These are phyloP conservation scores for Hydractinia symbiolongicarpus DNA, from an alignment of 30 jellyfish, hydroid and myxozoan species.

Conservation along the genomic window DNA sequence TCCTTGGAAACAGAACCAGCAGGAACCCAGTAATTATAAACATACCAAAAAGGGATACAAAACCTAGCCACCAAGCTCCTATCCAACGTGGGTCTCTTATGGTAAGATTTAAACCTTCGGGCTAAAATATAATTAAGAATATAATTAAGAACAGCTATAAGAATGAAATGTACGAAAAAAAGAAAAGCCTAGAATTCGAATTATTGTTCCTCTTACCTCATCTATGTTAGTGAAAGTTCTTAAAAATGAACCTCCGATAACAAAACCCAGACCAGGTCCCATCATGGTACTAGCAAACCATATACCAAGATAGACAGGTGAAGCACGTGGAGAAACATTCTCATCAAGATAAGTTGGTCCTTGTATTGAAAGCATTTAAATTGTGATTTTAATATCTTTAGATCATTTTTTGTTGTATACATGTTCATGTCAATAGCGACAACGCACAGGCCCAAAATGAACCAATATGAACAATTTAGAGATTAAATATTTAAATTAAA, in stretches of 20 bases:
- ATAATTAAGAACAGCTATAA: background rate
- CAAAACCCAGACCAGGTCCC: conserved; percentile 81
- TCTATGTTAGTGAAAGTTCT: conserved; percentile 40
- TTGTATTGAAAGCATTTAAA: background rate
- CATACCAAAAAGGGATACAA: conserved; percentile 50
- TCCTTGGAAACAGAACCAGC: conserved; percentile 57
- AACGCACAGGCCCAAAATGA: too few relatives aligned
- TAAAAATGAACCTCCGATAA: conserved; percentile 62
- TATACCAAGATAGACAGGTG: conserved; percentile 78
- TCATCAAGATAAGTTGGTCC: conserved; percentile 85
- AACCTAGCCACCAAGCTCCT: conserved; percentile 96
- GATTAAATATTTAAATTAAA: too few relatives aligned
- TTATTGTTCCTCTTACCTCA: conserved; percentile 33
- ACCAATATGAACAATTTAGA: too few relatives aligned
- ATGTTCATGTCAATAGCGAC: too few relatives aligned
- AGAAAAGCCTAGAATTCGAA: background rate
- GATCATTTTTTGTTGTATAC: background rate
- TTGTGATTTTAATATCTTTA: background rate
- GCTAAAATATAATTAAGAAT: conserved; percentile 34
- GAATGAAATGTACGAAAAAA: background rate
- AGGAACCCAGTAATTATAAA: conserved; percentile 50
- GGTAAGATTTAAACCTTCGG: conserved; percentile 44
- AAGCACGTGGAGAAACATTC: conserved; percentile 61
- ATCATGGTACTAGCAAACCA: conserved; percentile 62
- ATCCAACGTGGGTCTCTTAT: conserved; percentile 67